These are phyloP conservation scores for Lutraria lutraria DNA, from an alignment of 2,888 invertebrate species.

Conservation along the genomic window DNA sequence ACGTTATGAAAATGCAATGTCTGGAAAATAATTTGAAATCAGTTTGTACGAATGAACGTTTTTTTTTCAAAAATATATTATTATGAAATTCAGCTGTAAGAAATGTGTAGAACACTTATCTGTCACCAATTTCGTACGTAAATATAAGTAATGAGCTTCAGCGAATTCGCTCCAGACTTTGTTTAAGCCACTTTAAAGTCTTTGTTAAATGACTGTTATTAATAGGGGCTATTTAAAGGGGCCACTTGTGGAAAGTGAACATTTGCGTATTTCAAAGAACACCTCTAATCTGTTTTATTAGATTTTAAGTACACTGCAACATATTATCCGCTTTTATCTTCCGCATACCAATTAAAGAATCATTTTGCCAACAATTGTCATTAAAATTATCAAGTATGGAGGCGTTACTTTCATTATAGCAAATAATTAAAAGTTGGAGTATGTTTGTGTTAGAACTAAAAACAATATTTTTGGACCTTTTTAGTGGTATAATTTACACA, in stretches of 20 bases:
- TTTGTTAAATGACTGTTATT: background rate
- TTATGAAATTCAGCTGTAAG: background rate
- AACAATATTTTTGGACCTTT: background rate
- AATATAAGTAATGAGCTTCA: background rate
- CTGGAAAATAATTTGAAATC: background rate
- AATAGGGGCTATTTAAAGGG: background rate
- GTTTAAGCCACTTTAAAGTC: background rate
- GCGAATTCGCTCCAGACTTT: background rate
- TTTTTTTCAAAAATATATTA: background rate
- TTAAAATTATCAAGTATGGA: constrained; percentile 3
- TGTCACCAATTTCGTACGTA: background rate
- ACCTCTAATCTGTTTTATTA: background rate
- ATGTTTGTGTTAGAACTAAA: background rate
- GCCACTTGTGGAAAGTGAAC: background rate
- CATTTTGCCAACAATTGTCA: constrained; percentile 12
- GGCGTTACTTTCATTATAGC: background rate
- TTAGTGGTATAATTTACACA: background rate
- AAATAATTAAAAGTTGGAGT: background rate
- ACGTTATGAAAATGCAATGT: background rate
- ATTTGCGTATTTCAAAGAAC: constrained; percentile 12
- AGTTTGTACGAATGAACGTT: background rate
- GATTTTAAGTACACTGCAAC: background rate
- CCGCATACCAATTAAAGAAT: background rate
- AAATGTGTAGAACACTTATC: background rate
- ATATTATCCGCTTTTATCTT: background rate